Percentiles rank a stretch among this genome's conserved stretches.
phyloP scores from a whole-genome alignment of 1,140 invertebrate genomes.

The Augochlora pura region DNA sequence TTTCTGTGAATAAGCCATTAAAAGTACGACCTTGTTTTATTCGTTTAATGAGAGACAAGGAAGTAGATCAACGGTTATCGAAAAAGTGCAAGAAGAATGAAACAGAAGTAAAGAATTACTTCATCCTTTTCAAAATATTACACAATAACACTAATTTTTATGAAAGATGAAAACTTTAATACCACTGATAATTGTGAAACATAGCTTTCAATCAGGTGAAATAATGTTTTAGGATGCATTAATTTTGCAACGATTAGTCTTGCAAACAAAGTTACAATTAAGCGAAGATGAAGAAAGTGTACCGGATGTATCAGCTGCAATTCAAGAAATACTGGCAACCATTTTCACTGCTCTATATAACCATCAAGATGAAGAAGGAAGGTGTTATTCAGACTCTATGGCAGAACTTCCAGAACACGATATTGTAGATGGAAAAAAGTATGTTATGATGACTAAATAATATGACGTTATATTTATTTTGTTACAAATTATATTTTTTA shows the following conservation, averaged over 20 bases:
- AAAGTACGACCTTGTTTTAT: constrained; percentile 72
- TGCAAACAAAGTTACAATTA: constrained; percentile 95
- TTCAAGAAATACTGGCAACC: constrained; percentile 95
- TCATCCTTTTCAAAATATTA: constrained; percentile 11
- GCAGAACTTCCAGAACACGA: constrained; percentile 95
- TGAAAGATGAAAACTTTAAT: background rate
- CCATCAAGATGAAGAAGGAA: constrained; percentile 96
- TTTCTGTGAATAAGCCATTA: constrained; percentile 30
- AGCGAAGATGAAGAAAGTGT: constrained; percentile 92
- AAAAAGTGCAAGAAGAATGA: constrained; percentile 75
- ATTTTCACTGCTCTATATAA: constrained; percentile 97
- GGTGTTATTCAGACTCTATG: constrained; percentile 98
- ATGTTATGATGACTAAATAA: constrained; percentile 48
- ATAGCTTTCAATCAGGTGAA: constrained; percentile 7
- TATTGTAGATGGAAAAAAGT: constrained; percentile 86
- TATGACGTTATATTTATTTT: constrained; percentile 4
- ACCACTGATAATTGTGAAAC: background rate
- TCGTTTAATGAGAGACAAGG: constrained; percentile 71
- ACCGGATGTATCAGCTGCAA: constrained; percentile 92
- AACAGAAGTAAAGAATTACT: constrained; percentile 59
- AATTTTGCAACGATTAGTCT: constrained; percentile 92
- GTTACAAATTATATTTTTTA: background rate
- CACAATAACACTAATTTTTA: background rate
- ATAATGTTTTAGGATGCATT: constrained; percentile 89
- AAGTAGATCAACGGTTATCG: constrained; percentile 71